Base-by-base conservation (phyloP, 2,113 vertebrate species). In the Ictidomys tridecemlineatus region DNA sequence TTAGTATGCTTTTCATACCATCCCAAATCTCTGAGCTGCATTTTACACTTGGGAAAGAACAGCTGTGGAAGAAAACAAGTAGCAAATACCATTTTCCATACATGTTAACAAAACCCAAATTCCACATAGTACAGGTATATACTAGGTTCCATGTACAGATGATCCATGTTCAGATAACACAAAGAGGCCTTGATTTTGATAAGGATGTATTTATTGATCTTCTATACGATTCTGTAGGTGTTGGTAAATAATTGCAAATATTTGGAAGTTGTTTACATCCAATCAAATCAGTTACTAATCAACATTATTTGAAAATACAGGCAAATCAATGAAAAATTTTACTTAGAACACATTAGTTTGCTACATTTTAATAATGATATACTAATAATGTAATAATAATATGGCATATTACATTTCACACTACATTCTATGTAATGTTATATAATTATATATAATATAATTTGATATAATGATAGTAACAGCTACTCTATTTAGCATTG, bases 141-240 rank as follows among this genome's bases (percentile, higher is more conserved):
- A 42, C 0, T 4, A 45, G 48, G 32, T 14, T 3, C 4, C 18
- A 9, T 2, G 7, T 18, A 2, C 0, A 73, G 18, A 30, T 18
- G 4, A 1, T 10, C 0, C 28, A 10, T 37, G 11, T 17, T 67
- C 34, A 67, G 39, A 45, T 51, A 42, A 14, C 4, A 16, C 4
- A 0, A 0, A 5, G 3, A 1, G 34, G 34, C 1, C 56, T 8
- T 77, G 12, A 16, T 65, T 76, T 34, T 67, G 42, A 42, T 30
- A 72, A 70, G 5, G 1, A 69, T 45, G 10, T 13, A 76, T 45
- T 3, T 14, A 48, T 2, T 74, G 24, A 5, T 22, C 17, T 26
- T 78, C 13, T 51, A 1, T 34, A 2, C 80, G 3, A 17, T 24
- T 8, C 24, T 89, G 37, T 56, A 70, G 37, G 70, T 22, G 13